A percentile compares a stretch with the other conserved stretches of the same genome.
Conservation (phyloP, 2,888 invertebrate genomes). For the Eupsilia transversa region DNA sequence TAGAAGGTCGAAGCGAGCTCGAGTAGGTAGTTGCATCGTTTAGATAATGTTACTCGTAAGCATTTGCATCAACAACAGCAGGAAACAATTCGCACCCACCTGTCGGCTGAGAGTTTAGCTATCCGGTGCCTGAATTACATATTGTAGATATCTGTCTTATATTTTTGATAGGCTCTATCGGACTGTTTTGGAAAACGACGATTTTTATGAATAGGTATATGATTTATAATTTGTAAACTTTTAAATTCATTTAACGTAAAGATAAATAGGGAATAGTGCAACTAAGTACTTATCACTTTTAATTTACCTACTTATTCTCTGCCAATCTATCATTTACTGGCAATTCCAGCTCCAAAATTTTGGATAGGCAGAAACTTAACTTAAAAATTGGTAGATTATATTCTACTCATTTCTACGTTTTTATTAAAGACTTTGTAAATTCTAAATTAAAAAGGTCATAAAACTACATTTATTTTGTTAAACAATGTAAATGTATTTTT, state of each 20-base stretch:
- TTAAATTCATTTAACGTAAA: too few species aligned
- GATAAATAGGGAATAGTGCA: background rate
- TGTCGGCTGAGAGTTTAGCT: conserved; percentile 18
- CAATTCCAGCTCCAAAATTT: background rate
- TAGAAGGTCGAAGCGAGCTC: conserved; percentile 65
- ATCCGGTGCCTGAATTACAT: background rate
- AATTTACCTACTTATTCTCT: background rate
- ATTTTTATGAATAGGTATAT: background rate
- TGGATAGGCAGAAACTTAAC: background rate
- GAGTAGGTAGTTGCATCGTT: conserved; percentile 62
- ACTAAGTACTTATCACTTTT: background rate
- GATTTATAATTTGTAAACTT: background rate
- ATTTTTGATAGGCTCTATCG: background rate
- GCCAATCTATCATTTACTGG: background rate
- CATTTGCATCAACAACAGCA: conserved; percentile 61
- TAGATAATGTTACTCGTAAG: conserved; percentile 45
- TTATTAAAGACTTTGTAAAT: background rate
- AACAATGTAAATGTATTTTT: background rate
- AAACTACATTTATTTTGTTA: conserved; percentile 9
- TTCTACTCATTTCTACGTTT: background rate
- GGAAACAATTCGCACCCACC: conserved; percentile 65
- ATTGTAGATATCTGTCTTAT: background rate
- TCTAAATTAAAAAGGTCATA: conserved; percentile 23
- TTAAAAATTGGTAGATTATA: background rate
- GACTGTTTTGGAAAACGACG: background rate